A percentile compares a stretch with the other conserved stretches of the same genome.
Conservation (phyloP, 2,888 invertebrate species). For the Parasteatoda lunata region DNA sequence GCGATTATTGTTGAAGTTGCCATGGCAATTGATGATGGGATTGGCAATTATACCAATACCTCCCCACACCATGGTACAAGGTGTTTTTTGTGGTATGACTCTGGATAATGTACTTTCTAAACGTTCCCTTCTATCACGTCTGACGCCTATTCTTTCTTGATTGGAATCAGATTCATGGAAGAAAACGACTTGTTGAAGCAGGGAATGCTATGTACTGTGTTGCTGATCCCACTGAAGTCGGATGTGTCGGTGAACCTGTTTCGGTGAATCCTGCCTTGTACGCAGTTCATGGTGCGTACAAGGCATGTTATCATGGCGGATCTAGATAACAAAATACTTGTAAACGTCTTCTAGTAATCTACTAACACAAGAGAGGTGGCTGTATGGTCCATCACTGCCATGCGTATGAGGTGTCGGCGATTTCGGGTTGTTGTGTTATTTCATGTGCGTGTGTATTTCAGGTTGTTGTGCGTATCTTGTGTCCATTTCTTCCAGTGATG, state of each 20-base stretch:
- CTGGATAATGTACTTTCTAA: not conserved
- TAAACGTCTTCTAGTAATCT: too few species aligned
- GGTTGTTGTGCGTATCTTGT: too few species aligned
- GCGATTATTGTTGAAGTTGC: not conserved
- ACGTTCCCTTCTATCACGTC: not conserved
- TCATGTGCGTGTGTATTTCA: too few species aligned
- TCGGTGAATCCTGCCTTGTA: too few species aligned
- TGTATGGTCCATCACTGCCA: too few species aligned
- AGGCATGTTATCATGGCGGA: too few species aligned
- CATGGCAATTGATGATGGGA: not conserved
- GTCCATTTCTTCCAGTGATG: too few species aligned
- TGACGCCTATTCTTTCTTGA: not conserved
- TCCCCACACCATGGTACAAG: not conserved
- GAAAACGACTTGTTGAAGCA: not conserved
- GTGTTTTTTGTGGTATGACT: not conserved
- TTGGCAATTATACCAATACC: not conserved
- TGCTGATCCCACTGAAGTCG: not conserved
- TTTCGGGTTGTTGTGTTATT: too few species aligned
- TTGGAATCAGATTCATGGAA: not conserved
- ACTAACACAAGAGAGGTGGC: too few species aligned
- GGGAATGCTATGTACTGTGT: not conserved
- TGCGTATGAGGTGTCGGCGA: too few species aligned
- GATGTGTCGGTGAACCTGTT: not conserved
- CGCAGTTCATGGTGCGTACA: too few species aligned
- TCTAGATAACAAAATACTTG: too few species aligned